Percentiles rank a stretch among this genome's conserved stretches.
These are phyloP conservation scores for Atherinosoma microstoma DNA, from an alignment of 2,797 vertebrate species.

Conservation along the genomic window DNA sequence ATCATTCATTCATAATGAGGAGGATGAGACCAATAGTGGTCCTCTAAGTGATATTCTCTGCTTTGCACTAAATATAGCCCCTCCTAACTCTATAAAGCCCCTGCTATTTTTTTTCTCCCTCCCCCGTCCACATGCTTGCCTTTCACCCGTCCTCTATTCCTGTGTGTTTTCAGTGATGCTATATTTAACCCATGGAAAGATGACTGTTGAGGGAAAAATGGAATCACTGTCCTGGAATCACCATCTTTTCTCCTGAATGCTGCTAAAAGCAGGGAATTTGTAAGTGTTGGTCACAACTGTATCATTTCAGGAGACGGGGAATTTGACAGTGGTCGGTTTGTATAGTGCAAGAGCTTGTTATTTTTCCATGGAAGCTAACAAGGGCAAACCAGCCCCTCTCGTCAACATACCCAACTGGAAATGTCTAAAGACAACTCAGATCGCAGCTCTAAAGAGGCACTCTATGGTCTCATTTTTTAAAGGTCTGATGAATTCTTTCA, in stretches of 20 bases:
- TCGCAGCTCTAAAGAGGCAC: slow-evolving; percentile 23
- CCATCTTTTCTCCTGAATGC: slow-evolving; percentile 9
- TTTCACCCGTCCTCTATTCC: slow-evolving; percentile 78
- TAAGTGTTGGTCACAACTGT: slow-evolving; percentile 20
- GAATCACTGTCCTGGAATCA: slow-evolving; percentile 52
- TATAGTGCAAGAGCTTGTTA: slow-evolving; percentile 15
- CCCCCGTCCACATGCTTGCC: slow-evolving; percentile 60
- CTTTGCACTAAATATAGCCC: slow-evolving; percentile 61
- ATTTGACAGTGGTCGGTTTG: slow-evolving; percentile 32
- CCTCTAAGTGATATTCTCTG: slow-evolving; percentile 44
- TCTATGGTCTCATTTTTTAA: slow-evolving; percentile 27
- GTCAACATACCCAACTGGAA: slow-evolving; percentile 23
- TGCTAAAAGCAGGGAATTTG: slow-evolving; percentile 11
- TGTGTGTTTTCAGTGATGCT: slow-evolving; percentile 63
- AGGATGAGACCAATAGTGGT: slow-evolving; percentile 20
- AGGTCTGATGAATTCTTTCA: slow-evolving; percentile 12
- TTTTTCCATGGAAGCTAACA: slow-evolving; percentile 38
- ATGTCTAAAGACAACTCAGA: slow-evolving; percentile 15
- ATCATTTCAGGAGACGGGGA: slow-evolving; percentile 34
- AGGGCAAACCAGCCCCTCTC: slow-evolving; percentile 13
- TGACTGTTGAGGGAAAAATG: slow-evolving; percentile 51
- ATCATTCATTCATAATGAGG: slow-evolving; percentile 28
- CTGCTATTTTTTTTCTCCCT: slow-evolving; percentile 16
- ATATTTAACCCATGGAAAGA: slow-evolving; percentile 77
- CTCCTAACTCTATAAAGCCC: slow-evolving; percentile 52